Percentiles rank a stretch among this genome's conserved stretches.
These are phyloP conservation scores for Pararge aegeria DNA, from an alignment of 1,140 invertebrate species.

Conservation along the genomic window DNA sequence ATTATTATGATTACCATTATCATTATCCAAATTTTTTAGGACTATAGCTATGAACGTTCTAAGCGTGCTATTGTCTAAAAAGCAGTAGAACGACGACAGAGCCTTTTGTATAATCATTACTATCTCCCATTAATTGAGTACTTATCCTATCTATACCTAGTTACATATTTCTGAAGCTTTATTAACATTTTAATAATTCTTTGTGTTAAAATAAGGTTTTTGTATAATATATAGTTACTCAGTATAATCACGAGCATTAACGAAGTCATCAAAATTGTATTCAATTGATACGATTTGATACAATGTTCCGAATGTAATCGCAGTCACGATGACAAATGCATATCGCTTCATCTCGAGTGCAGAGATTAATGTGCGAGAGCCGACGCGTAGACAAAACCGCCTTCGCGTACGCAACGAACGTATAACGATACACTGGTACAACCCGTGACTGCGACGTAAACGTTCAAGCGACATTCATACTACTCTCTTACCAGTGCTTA, in stretches of 20 bases:
- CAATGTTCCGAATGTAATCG: constrained; percentile 65
- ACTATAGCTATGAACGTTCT: too few relatives aligned
- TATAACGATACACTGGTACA: constrained; percentile 49
- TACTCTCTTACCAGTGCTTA: constrained; percentile 66
- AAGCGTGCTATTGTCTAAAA: too few relatives aligned
- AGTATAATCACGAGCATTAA: constrained; percentile 6
- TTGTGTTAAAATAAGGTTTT: too few relatives aligned
- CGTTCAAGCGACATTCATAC: constrained; percentile 63
- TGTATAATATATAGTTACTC: too few relatives aligned
- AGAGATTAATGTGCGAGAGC: constrained; percentile 71
- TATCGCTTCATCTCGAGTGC: constrained; percentile 70
- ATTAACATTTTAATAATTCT: too few relatives aligned
- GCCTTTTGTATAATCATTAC: too few relatives aligned
- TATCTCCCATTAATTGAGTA: too few relatives aligned
- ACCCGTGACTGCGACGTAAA: constrained; percentile 52
- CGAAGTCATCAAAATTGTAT: constrained; percentile 35
- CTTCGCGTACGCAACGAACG: constrained; percentile 46
- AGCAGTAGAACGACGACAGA: too few relatives aligned
- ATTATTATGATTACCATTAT: too few relatives aligned
- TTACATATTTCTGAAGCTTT: too few relatives aligned
- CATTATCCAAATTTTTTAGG: too few relatives aligned
- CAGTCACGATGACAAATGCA: constrained; percentile 72
- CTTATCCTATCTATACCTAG: too few relatives aligned
- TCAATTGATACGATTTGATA: constrained; percentile 69
- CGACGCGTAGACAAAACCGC: constrained; percentile 65